Conservation (phyloP, 2,888 invertebrate species). For the Ptilodon capucinus region DNA sequence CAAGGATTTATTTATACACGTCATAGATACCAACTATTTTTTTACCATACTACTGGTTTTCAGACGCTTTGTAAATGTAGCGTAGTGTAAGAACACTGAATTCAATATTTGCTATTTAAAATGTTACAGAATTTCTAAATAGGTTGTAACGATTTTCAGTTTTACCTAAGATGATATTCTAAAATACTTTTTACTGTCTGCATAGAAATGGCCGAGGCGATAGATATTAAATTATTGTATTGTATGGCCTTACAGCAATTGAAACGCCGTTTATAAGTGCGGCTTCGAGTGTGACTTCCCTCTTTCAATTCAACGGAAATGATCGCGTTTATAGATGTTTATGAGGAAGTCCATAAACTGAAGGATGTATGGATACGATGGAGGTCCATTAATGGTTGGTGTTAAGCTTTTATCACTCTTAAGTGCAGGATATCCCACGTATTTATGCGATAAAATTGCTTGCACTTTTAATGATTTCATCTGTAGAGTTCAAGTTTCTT, state of each 20-base stretch:
- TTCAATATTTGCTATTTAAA: neutral
- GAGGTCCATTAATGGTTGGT: neutral
- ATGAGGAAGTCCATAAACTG: constrained; percentile 31
- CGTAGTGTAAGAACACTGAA: neutral
- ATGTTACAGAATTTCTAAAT: neutral
- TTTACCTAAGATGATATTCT: neutral
- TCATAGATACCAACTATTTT: too few species aligned
- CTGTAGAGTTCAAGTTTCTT: neutral
- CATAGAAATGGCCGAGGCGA: neutral
- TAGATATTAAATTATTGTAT: neutral
- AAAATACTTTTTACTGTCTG: neutral
- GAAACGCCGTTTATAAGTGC: neutral
- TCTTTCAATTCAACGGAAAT: neutral
- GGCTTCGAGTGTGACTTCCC: neutral
- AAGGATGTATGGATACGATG: constrained; percentile 25
- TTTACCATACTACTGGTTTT: too few species aligned
- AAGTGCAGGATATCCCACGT: neutral
- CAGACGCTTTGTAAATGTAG: neutral
- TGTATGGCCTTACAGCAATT: neutral
- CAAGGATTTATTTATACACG: too few species aligned
- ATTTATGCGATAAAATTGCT: neutral
- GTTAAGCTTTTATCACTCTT: neutral
- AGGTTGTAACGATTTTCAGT: neutral
- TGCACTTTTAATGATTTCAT: neutral
- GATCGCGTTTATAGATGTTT: neutral